phyloP scores from a whole-genome alignment of 2,888 invertebrate genomes.

The Harpalus rubripes region DNA sequence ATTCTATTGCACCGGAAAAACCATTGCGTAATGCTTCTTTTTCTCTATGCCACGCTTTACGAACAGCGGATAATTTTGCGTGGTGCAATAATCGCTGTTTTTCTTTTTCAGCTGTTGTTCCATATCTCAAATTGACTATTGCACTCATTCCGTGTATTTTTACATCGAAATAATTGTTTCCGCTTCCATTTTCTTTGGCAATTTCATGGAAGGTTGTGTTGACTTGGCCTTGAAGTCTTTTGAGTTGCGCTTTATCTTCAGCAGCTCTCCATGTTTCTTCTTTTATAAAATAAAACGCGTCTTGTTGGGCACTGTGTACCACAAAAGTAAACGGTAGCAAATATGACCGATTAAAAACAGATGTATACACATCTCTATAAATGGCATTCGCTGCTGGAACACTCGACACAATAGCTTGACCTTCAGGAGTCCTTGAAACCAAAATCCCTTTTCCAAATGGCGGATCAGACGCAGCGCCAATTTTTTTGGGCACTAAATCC shows the following conservation, averaged over 20 bases:
- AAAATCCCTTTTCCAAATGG: slow-evolving; percentile 93
- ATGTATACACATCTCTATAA: slow-evolving; percentile 94
- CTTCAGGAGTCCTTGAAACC: slow-evolving; percentile 88
- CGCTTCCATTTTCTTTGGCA: slow-evolving; percentile 84
- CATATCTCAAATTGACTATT: slow-evolving; percentile 95
- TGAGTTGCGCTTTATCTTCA: slow-evolving; percentile 92
- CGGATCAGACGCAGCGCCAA: slow-evolving; percentile 91
- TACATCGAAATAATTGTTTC: slow-evolving; percentile 89
- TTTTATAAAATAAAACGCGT: slow-evolving; percentile 95
- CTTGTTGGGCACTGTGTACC: slow-evolving; percentile 92
- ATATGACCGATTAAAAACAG: slow-evolving; percentile 93
- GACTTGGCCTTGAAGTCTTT: slow-evolving; percentile 92
- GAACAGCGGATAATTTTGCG: slow-evolving; percentile 91
- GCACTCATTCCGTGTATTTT: slow-evolving; percentile 95
- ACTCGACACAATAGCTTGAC: slow-evolving; percentile 90
- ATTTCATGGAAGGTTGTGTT: slow-evolving; percentile 95
- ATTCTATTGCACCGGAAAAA: slow-evolving; percentile 88
- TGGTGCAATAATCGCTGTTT: slow-evolving; percentile 93
- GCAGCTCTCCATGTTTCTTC: slow-evolving; percentile 94
- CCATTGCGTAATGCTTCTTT: slow-evolving; percentile 90
- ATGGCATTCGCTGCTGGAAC: slow-evolving; percentile 95
- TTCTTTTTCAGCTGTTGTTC: slow-evolving; percentile 94
- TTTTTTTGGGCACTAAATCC: slow-evolving; percentile 85
- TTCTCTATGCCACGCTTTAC: slow-evolving; percentile 96
- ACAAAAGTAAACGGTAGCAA: slow-evolving; percentile 92